A percentile compares a stretch with the other conserved stretches of the same genome.
Conservation (phyloP, 2,888 invertebrate species). For the Isoperla grammatica region DNA sequence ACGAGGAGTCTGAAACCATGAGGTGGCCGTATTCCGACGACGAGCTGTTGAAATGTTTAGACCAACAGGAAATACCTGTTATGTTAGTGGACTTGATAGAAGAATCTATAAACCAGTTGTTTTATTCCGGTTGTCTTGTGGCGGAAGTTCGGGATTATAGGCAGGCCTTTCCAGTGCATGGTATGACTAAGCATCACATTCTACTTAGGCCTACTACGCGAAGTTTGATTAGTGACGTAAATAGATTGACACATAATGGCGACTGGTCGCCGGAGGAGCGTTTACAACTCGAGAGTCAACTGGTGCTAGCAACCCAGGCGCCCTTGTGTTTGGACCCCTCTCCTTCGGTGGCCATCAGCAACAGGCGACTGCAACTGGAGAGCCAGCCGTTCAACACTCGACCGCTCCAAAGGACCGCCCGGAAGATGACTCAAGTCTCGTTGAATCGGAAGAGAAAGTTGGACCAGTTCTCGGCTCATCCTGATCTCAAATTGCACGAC, state of each 20-base stretch:
- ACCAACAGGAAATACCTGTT: slow-evolving; percentile 86
- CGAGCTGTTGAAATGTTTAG: slow-evolving; percentile 78
- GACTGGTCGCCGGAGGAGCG: slow-evolving; percentile 71
- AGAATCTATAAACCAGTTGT: slow-evolving; percentile 74
- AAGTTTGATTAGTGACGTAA: slow-evolving; percentile 61
- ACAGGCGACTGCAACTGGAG: slow-evolving; percentile 69
- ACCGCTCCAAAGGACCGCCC: slow-evolving; percentile 66
- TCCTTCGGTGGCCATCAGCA: slow-evolving; percentile 69
- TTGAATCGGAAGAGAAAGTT: slow-evolving; percentile 84
- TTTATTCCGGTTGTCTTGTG: slow-evolving; percentile 88
- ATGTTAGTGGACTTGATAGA: slow-evolving; percentile 79
- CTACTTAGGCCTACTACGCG: slow-evolving; percentile 77
- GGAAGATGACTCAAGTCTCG: slow-evolving; percentile 72
- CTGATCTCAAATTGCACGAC: slow-evolving; percentile 70
- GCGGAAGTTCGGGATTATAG: slow-evolving; percentile 87
- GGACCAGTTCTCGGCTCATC: slow-evolving; percentile 74
- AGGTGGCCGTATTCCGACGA: slow-evolving; percentile 88
- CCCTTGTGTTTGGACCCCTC: slow-evolving; percentile 86
- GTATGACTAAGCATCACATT: slow-evolving; percentile 56
- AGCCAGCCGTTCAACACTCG: slow-evolving; percentile 68
- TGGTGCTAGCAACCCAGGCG: slow-evolving; percentile 79
- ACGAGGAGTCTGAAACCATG: slow-evolving; percentile 54
- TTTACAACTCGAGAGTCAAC: slow-evolving; percentile 72
- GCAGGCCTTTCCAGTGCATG: slow-evolving; percentile 59
- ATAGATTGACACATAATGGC: slow-evolving; percentile 51